Evolutionary conservation across 2,888 invertebrate species (phyloP).

Genomic region (Formica aserva): DNA sequence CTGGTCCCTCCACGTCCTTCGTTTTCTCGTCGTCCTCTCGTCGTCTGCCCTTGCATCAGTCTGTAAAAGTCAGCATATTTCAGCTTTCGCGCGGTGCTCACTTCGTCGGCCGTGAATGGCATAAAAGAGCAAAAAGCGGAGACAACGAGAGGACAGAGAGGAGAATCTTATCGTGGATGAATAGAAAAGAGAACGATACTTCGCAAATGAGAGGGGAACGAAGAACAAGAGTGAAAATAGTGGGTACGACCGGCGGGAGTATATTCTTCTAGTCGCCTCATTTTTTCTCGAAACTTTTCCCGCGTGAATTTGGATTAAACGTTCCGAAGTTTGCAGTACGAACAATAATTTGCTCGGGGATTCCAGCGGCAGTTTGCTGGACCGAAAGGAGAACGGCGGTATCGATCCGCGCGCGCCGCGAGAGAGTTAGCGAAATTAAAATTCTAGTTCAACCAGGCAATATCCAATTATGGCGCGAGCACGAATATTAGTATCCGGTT

Average conservation of each 20-base stretch:
- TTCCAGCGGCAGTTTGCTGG: conserved; percentile 49
- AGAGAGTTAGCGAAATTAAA: conserved; percentile 83
- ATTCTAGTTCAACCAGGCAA: conserved; percentile 84
- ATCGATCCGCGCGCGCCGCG: conserved; percentile 63
- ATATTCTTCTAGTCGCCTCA: conserved; percentile 35
- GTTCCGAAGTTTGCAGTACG: conserved; percentile 55
- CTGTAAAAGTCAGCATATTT: conserved; percentile 86
- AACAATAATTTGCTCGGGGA: conserved; percentile 59
- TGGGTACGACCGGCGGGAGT: not conserved
- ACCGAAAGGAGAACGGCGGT: conserved; percentile 68
- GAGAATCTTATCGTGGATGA: not conserved
- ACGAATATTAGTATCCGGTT: conserved; percentile 82
- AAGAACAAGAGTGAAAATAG: conserved; percentile 52
- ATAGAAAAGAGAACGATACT: conserved; percentile 47
- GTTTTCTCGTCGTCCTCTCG: conserved; percentile 53
- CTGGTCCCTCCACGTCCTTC: conserved; percentile 72
- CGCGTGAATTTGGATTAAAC: conserved; percentile 60
- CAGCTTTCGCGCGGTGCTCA: conserved; percentile 69
- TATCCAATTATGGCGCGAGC: conserved; percentile 83
- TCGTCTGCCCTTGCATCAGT: conserved; percentile 69
- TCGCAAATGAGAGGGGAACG: conserved; percentile 35
- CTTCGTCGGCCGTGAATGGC: conserved; percentile 60
- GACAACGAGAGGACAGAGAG: conserved; percentile 31
- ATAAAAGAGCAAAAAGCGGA: conserved; percentile 41
- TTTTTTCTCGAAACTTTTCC: conserved; percentile 43